These are phyloP conservation scores for Phoxinus dragarum DNA, from an alignment of 2,797 vertebrate species.

Conservation along the genomic window DNA sequence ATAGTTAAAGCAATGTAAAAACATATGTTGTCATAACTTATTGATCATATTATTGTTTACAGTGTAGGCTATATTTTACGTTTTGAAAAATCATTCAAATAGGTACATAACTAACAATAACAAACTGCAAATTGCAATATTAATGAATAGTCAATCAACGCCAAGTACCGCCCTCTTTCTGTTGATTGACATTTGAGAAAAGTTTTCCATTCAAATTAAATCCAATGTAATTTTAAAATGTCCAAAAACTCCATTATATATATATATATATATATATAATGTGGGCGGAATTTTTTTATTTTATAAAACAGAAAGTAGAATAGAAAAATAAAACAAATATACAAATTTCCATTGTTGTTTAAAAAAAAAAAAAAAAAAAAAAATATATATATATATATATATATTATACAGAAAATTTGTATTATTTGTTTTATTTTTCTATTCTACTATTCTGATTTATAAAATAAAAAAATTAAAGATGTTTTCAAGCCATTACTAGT, in stretches of 20 bases:
- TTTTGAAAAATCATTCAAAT: background rate
- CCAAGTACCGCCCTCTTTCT: background rate
- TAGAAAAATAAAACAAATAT: too few relatives aligned
- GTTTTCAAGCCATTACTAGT: background rate
- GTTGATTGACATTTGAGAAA: conserved; percentile 5
- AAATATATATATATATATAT: too few relatives aligned
- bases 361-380: too few relatives aligned
- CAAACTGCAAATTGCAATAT: background rate
- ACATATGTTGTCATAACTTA: too few relatives aligned
- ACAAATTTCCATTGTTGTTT: too few relatives aligned
- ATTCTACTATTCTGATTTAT: background rate
- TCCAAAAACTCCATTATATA: background rate
- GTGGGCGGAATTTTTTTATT: too few relatives aligned
- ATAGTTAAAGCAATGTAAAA: too few relatives aligned
- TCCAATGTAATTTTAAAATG: background rate
- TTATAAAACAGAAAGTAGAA: too few relatives aligned
- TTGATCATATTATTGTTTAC: too few relatives aligned
- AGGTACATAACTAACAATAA: background rate
- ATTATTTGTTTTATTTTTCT: background rate
- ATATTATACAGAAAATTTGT: too few relatives aligned
- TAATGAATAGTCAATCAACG: background rate
- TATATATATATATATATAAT: too few relatives aligned
- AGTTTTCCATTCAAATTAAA: background rate
- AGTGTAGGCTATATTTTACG: background rate
- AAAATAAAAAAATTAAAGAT: background rate